phyloP scores from a whole-genome alignment of 2,797 vertebrate species.

The Tokudaia muenninki region DNA sequence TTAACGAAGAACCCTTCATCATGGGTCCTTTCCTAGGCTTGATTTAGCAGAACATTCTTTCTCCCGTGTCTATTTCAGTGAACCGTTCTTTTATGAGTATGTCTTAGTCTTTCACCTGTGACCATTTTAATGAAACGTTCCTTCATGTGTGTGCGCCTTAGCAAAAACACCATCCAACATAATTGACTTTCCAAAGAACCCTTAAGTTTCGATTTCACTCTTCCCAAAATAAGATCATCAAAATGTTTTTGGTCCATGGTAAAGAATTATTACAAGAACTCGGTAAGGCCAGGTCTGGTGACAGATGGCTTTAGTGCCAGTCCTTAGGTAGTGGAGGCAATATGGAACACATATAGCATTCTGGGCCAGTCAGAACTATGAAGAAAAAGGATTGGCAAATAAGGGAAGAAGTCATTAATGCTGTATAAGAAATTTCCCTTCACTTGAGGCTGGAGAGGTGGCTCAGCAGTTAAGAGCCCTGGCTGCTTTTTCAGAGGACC shows the following conservation, averaged over 20 bases:
- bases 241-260: neutral
- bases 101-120: neutral
- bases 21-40: neutral
- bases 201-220: neutral
- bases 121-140: neutral
- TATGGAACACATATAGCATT: neutral
- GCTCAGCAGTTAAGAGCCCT: neutral
- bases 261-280: constrained; percentile 41
- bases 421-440: constrained; percentile 32
- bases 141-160: neutral
- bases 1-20: neutral
- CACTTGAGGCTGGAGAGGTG: neutral
- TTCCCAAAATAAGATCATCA: constrained; percentile 18
- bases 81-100: neutral
- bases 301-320: neutral
- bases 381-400: neutral
- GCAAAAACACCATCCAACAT: neutral
- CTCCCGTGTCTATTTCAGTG: neutral
- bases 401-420: constrained; percentile 9
- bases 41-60: neutral
- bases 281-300: neutral
- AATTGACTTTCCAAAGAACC: neutral
- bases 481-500: neutral
- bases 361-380: neutral
- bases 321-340: neutral